A percentile compares a stretch with the other conserved stretches of the same genome.
These are phyloP conservation scores for Schizopygopsis malacanthus DNA, from an alignment of 2,797 vertebrate species.

Conservation along the genomic window DNA sequence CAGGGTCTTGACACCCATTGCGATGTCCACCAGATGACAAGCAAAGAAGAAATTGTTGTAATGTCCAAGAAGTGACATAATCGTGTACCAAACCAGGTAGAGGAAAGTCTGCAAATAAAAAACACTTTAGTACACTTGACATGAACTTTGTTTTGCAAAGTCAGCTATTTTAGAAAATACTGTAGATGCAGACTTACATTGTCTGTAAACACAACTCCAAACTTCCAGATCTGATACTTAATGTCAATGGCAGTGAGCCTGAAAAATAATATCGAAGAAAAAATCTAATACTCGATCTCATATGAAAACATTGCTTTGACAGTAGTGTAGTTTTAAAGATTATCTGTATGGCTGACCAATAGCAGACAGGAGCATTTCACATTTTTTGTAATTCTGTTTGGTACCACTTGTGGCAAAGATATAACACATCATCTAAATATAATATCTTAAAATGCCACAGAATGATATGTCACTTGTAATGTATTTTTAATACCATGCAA, in stretches of 20 bases:
- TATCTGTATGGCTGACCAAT: background rate
- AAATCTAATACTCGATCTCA: constrained; percentile 15
- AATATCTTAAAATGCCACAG: background rate
- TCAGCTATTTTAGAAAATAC: background rate
- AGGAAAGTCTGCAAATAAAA: constrained; percentile 84
- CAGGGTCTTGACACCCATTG: constrained; percentile 94
- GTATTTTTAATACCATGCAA: constrained; percentile 80
- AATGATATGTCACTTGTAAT: background rate
- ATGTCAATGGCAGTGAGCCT: constrained; percentile 90
- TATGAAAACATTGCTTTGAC: background rate
- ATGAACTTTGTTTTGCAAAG: background rate
- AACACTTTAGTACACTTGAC: background rate
- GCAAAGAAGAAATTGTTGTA: constrained; percentile 98
- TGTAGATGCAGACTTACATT: constrained; percentile 79
- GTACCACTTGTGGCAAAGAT: background rate
- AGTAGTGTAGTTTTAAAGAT: background rate
- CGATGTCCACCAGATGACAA: constrained; percentile 93
- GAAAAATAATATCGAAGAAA: constrained; percentile 34
- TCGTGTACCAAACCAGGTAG: constrained; percentile 91
- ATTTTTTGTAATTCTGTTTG: background rate
- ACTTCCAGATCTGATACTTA: constrained; percentile 96
- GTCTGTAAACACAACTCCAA: constrained; percentile 93
- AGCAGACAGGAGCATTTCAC: background rate
- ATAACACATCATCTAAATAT: background rate
- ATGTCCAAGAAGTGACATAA: constrained; percentile 94